Evolutionary conservation across 2,797 vertebrate genomes (phyloP).

Genomic region (Allochrocebus solatus): DNA sequence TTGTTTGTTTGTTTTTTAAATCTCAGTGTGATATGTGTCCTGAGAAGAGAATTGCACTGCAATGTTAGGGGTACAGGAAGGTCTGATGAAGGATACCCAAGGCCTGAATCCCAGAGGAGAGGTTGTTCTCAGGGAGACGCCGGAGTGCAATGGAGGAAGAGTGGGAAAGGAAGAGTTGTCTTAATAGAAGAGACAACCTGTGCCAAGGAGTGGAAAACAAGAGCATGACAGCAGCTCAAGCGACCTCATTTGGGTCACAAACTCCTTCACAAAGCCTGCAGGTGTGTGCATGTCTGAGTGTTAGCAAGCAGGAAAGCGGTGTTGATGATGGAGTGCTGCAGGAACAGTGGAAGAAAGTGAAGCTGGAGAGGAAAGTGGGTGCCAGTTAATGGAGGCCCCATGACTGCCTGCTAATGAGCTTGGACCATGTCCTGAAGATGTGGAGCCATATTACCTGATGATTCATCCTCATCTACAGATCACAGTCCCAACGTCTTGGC

Average conservation of each 20-base stretch:
- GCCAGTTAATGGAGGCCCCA: fast-evolving
- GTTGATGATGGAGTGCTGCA: neutral
- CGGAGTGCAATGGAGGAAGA: fast-evolving
- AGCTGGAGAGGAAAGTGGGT: neutral
- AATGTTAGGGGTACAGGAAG: fast-evolving
- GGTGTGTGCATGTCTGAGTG: too few species aligned
- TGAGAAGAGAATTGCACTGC: fast-evolving
- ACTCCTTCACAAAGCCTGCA: neutral
- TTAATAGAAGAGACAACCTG: neutral
- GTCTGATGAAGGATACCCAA: neutral
- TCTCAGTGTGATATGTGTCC: fast-evolving
- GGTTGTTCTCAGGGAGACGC: neutral
- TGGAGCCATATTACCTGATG: too few species aligned
- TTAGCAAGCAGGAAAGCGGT: neutral
- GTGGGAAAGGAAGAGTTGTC: fast-evolving
- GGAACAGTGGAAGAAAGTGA: neutral
- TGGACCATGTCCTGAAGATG: neutral
- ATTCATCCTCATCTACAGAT: neutral
- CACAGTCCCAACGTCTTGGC: fast-evolving
- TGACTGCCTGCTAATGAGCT: neutral
- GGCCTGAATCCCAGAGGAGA: fast-evolving
- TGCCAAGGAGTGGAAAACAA: neutral
- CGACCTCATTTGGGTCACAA: neutral
- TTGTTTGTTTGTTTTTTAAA: neutral
- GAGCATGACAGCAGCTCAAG: neutral